Percentiles rank a stretch among this genome's conserved stretches.
phyloP scores from a whole-genome alignment of 2,113 vertebrate genomes.

The Rhadina sibilatrix region DNA sequence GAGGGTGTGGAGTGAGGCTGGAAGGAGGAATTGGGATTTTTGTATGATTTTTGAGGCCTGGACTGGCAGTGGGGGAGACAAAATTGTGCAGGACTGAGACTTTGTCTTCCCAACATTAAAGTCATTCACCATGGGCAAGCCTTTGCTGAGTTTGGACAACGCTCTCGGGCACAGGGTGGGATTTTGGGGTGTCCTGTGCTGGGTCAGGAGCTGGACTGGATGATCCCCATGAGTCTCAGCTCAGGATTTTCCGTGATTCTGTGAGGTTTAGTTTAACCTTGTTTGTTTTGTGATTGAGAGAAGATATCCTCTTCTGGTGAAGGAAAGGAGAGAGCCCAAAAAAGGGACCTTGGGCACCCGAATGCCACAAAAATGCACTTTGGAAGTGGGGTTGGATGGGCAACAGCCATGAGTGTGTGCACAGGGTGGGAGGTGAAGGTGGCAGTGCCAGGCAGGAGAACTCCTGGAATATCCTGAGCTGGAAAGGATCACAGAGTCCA shows the following conservation, averaged over 20 bases:
- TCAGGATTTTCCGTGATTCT: neutral
- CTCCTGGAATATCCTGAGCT: neutral
- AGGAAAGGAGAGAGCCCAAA: neutral
- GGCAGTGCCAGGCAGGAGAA: neutral
- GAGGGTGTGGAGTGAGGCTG: neutral
- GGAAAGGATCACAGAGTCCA: neutral
- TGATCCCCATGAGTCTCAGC: too few species aligned
- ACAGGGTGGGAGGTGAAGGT: fast-evolving
- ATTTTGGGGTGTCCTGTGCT: neutral
- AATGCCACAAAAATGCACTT: neutral
- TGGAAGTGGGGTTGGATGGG: neutral
- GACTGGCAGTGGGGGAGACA: neutral
- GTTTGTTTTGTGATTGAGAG: neutral
- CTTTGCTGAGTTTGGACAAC: fast-evolving
- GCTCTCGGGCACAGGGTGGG: neutral
- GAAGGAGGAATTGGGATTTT: neutral
- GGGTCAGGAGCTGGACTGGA: neutral
- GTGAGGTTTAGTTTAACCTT: neutral
- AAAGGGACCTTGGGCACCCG: neutral
- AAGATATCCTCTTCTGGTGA: neutral
- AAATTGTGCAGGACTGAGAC: neutral
- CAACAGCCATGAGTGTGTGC: fast-evolving
- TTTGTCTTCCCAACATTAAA: neutral
- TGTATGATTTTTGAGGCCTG: fast-evolving
- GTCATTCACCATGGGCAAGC: fast-evolving